Base-by-base conservation (phyloP, 2,113 vertebrate species). In the Nerophis ophidion region DNA sequence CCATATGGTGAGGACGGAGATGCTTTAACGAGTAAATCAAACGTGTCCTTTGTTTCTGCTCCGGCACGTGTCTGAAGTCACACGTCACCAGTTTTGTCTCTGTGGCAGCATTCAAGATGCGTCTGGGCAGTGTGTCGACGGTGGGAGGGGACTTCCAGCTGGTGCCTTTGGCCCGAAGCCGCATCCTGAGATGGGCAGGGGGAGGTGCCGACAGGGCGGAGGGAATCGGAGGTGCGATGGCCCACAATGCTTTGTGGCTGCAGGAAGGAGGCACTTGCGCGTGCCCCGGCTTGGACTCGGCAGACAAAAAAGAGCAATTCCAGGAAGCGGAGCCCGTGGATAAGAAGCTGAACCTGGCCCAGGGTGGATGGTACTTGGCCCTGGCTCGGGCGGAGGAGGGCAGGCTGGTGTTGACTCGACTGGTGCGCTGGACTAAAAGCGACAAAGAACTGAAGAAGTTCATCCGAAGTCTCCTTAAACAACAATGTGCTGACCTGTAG, bases 381-480 rank as follows among this genome's bases (percentile, higher is more conserved):
- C 63, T 91, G 61, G 90, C 84, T 33, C 75, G 80, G 58, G 67
- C 85, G 5, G 77, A 79, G 9, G 86, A 84, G 1, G 85, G 88
- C 33, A 70, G 84, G 52, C 80, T 91, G 51, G 75, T 89, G 42
- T 57, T 92, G 74, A 86, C 84, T 42, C 79, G 84, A 42, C 75
- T 92, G 48, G 71, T 91, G 57, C 86, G 61, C 42, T 93, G 90
- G 91, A 79, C 64, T 45, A 74, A 70, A 48, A 81, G 71, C 0
- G 91, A 91, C 61, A 89, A 83, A 70, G 90, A 92, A 44, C 77
- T 91, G 61, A 91, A 86, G 70, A 91, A 77, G 70, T 89, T 92
- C 63, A 84, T 88, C 67, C 78, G 89, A 73, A 79, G 46, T 33
- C 82, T 91, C 8, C 77, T 88, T 8, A 92, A 82, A 74, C 61